Evolutionary conservation across 2,797 vertebrate genomes (phyloP).

Genomic region (Tympanoctomys barrerae): DNA sequence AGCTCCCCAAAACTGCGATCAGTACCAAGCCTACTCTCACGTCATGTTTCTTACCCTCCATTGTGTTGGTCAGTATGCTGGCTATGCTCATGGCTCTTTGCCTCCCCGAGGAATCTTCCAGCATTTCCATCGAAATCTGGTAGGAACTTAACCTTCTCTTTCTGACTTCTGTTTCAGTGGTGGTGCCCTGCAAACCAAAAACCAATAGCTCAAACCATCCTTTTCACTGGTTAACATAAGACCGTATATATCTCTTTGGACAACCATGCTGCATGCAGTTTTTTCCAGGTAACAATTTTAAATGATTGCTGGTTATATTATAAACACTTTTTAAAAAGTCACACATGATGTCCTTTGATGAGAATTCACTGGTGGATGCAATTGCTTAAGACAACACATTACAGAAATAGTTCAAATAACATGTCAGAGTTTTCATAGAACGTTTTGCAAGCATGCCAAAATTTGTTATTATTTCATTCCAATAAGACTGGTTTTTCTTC

Average conservation of each 20-base stretch:
- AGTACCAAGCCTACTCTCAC: neutral
- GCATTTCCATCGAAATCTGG: constrained; percentile 92
- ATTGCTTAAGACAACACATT: constrained; percentile 19
- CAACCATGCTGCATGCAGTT: constrained; percentile 80
- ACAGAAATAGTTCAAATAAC: constrained; percentile 55
- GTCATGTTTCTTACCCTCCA: constrained; percentile 91
- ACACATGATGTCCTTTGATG: constrained; percentile 12
- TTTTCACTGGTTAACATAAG: constrained; percentile 67
- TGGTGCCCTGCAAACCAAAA: constrained; percentile 92
- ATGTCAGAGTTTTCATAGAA: constrained; percentile 50
- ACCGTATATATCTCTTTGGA: constrained; percentile 61
- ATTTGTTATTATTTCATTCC: constrained; percentile 52
- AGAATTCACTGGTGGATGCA: constrained; percentile 42
- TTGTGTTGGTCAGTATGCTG: constrained; percentile 96
- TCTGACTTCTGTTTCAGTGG: constrained; percentile 93
- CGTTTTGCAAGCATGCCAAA: constrained; percentile 58
- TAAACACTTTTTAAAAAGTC: constrained; percentile 33
- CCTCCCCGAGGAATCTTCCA: constrained; percentile 92
- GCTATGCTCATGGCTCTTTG: constrained; percentile 95
- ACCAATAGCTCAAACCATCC: constrained; percentile 79
- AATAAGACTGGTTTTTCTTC: constrained; percentile 51
- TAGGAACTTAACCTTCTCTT: constrained; percentile 93
- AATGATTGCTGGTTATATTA: constrained; percentile 19
- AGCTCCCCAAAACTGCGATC: neutral
- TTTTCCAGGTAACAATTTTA: constrained; percentile 57